phyloP scores from a whole-genome alignment of 2,797 vertebrate genomes.

The Glyptemys insculpta region DNA sequence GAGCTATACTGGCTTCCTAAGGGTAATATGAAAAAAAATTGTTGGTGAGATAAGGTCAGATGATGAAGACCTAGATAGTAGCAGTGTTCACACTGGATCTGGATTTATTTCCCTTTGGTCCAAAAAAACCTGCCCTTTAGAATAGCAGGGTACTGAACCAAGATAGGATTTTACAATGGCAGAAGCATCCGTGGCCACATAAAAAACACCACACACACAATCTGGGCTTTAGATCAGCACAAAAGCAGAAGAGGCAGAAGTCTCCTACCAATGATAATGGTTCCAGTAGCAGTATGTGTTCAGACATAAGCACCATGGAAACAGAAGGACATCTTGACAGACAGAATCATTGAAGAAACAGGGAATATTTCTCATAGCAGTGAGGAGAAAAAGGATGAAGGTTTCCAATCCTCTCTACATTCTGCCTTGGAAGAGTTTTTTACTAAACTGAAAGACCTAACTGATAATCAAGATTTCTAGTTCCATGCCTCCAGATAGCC shows the following conservation, averaged over 20 bases:
- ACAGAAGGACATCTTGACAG: background rate
- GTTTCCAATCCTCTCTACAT: background rate
- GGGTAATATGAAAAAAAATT: background rate
- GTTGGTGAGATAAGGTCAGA: accelerated
- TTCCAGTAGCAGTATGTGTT: background rate
- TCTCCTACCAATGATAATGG: no score
- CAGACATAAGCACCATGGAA: background rate
- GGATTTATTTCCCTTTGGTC: background rate
- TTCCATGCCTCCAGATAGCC: background rate
- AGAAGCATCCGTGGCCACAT: accelerated
- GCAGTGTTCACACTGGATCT: background rate
- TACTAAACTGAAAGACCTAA: background rate
- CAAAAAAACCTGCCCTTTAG: background rate
- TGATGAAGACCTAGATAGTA: background rate
- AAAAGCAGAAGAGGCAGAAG: background rate
- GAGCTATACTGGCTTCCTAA: background rate
- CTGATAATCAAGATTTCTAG: background rate
- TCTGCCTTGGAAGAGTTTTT: slow-evolving; percentile 3
- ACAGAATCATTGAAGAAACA: background rate
- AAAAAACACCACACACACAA: background rate
- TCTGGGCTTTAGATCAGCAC: background rate
- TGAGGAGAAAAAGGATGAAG: background rate
- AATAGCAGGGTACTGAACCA: background rate
- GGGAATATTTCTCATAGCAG: background rate
- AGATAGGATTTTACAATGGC: background rate